Conservation (phyloP, 2,797 vertebrate species). For the Gephyroberyx darwinii region DNA sequence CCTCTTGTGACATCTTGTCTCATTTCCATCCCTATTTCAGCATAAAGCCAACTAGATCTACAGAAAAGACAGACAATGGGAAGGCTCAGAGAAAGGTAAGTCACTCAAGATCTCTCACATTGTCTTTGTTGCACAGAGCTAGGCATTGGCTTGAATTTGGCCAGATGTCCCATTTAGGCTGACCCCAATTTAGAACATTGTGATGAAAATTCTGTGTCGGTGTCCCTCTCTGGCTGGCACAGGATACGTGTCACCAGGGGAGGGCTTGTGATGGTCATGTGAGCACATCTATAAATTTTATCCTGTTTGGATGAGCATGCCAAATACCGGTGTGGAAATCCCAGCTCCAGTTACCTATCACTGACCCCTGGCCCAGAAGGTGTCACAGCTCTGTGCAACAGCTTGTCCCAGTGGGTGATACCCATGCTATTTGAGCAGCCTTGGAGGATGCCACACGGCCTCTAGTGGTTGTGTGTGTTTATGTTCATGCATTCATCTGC, state of each 20-base stretch:
- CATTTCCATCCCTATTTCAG: slow-evolving; percentile 39
- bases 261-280: slow-evolving; percentile 9
- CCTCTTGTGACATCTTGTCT: slow-evolving; percentile 9
- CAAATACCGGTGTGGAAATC: slow-evolving; percentile 4
- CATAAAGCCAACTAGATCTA: slow-evolving; percentile 60
- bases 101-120: not conserved
- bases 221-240: not conserved
- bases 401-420: not conserved
- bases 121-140: not conserved
- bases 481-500: not conserved
- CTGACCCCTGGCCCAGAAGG: slow-evolving; percentile 19
- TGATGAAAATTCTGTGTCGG: slow-evolving; percentile 19
- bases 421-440: not conserved
- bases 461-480: not conserved
- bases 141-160: not conserved
- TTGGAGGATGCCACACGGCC: not conserved
- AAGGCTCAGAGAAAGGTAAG: slow-evolving; percentile 74
- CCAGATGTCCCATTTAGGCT: not conserved
- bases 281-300: slow-evolving; percentile 13
- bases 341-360: slow-evolving; percentile 24
- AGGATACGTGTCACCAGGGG: not conserved
- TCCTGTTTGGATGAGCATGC: slow-evolving; percentile 13
- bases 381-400: slow-evolving; percentile 9
- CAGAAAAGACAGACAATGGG: slow-evolving; percentile 44
- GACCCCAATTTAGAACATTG: not conserved